phyloP scores from a whole-genome alignment of 2,113 vertebrate species.

The Mungos mungo region DNA sequence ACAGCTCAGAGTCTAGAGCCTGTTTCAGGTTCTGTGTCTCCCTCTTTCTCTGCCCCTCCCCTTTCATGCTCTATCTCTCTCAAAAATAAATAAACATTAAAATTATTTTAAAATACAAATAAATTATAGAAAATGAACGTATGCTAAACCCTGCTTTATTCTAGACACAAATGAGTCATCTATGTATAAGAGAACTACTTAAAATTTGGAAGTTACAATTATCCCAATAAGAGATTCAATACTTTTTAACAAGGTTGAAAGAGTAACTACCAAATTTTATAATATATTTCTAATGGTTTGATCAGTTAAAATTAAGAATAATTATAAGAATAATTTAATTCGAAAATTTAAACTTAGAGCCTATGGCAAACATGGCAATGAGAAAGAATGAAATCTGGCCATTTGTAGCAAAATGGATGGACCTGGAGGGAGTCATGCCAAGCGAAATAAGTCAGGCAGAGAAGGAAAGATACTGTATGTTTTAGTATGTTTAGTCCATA shows the following conservation, averaged over 20 bases:
- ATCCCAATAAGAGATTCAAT: not conserved
- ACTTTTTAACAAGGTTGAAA: not conserved
- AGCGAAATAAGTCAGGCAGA: too few relatives aligned
- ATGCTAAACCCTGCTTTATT: not conserved
- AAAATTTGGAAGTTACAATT: not conserved
- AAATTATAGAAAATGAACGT: not conserved
- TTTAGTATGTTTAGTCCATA: too few relatives aligned
- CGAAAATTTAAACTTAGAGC: not conserved
- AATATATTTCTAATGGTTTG: not conserved
- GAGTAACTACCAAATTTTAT: not conserved
- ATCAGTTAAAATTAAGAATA: not conserved
- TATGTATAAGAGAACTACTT: not conserved
- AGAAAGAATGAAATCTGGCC: too few relatives aligned
- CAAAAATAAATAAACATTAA: too few relatives aligned
- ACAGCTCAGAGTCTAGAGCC: too few relatives aligned
- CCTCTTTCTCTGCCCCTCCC: too few relatives aligned
- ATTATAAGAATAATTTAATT: not conserved
- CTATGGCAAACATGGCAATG: not conserved
- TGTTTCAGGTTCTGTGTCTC: too few relatives aligned
- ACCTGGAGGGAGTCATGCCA: too few relatives aligned
- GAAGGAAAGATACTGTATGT: too few relatives aligned
- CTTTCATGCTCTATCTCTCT: too few relatives aligned
- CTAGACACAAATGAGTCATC: not conserved
- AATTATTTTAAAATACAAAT: too few relatives aligned
- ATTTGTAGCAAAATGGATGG: too few relatives aligned